Conservation (phyloP, 2,888 invertebrate genomes). For the Cheilosia pagana region DNA sequence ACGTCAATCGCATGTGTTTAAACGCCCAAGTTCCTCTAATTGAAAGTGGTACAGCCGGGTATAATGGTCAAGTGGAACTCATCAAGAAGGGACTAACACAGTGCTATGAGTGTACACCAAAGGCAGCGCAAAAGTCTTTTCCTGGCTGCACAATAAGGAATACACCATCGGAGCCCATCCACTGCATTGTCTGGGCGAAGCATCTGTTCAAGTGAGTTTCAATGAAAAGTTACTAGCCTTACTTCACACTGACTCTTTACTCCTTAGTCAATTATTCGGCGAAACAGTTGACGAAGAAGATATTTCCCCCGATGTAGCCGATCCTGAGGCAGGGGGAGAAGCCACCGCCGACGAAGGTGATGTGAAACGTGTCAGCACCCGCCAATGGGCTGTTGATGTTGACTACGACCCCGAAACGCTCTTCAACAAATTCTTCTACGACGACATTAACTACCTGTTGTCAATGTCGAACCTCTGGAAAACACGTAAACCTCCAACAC, state of each 20-base stretch:
- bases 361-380: slow-evolving; percentile 88
- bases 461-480: slow-evolving; percentile 98
- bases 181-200: slow-evolving; percentile 99
- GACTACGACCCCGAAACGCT: slow-evolving; percentile 93
- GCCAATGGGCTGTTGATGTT: slow-evolving; percentile 93
- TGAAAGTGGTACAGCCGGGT: slow-evolving; percentile 99
- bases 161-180: slow-evolving; percentile 99
- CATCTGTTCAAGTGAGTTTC: slow-evolving; percentile 95
- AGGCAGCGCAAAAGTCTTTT: slow-evolving; percentile 95
- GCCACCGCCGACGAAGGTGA: slow-evolving; percentile 82
- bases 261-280: slow-evolving; percentile 95
- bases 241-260: neutral
- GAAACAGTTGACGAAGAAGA: slow-evolving; percentile 98
- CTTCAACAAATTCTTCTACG: slow-evolving; percentile 96
- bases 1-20: slow-evolving; percentile 99
- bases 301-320: slow-evolving; percentile 98
- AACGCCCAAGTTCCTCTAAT: slow-evolving; percentile 97
- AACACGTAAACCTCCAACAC: slow-evolving; percentile 92
- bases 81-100: slow-evolving; percentile 94
- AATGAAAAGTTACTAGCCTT: neutral
- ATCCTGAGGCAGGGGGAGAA: slow-evolving; percentile 91
- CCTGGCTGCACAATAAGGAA: slow-evolving; percentile 99
- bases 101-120: slow-evolving; percentile 98
- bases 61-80: slow-evolving; percentile 96
- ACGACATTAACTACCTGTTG: slow-evolving; percentile 97